Conservation (phyloP, 2,797 vertebrate genomes). For the Myripristis jacobus region DNA sequence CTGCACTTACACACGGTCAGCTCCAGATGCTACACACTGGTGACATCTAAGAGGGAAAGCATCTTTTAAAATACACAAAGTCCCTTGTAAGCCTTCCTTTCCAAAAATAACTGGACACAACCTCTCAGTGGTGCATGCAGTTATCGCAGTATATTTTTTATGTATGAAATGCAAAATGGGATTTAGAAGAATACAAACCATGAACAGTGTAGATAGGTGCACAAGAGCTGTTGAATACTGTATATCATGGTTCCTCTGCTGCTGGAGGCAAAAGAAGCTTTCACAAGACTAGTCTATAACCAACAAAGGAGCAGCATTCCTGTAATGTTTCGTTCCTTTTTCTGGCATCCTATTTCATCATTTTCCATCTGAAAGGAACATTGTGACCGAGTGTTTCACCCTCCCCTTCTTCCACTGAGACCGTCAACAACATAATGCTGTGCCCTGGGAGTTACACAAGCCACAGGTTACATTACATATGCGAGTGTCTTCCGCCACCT, state of each 20-base stretch:
- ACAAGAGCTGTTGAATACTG: not conserved
- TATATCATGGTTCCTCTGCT: not conserved
- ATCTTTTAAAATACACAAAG: slow-evolving; percentile 8
- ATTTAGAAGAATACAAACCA: slow-evolving; percentile 7
- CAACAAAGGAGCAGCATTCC: not conserved
- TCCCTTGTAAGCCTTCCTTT: not conserved
- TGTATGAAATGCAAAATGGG: not conserved
- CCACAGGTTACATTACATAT: not conserved
- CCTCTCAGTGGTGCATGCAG: not conserved
- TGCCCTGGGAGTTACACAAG: not conserved
- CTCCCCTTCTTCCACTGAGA: not conserved
- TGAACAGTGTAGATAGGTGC: not conserved
- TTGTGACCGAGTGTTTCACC: not conserved
- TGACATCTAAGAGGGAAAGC: not conserved
- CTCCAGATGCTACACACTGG: not conserved
- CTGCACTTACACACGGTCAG: not conserved
- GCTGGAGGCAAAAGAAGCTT: not conserved
- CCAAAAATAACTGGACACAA: slow-evolving; percentile 28
- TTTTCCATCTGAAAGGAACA: not conserved
- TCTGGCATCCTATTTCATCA: slow-evolving; percentile 9
- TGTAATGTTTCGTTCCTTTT: slow-evolving; percentile 1
- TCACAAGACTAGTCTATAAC: not conserved
- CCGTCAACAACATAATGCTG: rapidly evolving
- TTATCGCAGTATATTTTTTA: slow-evolving; percentile 7
- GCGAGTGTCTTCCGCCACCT: slow-evolving; percentile 58